These are phyloP conservation scores for Gryon sp. DNA, from an alignment of 1,140 invertebrate species.

Conservation along the genomic window DNA sequence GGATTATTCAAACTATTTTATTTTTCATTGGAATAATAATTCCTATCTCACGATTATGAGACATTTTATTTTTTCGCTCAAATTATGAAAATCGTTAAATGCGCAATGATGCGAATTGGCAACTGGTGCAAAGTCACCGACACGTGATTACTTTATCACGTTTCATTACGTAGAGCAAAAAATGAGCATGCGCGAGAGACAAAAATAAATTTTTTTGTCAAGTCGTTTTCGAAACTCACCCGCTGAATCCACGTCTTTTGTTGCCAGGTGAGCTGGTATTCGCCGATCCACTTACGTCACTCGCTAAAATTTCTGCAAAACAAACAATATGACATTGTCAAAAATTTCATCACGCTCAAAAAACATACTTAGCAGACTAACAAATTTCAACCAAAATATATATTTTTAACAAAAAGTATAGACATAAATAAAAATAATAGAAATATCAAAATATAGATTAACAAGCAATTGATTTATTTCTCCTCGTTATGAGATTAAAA, in stretches of 20 bases:
- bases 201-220: slow-evolving; percentile 49
- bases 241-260: slow-evolving; percentile 88
- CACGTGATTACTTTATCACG: slow-evolving; percentile 42
- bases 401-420: too few species aligned
- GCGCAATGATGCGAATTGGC: slow-evolving; percentile 24
- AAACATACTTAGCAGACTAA: background rate
- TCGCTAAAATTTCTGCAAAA: slow-evolving; percentile 80
- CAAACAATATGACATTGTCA: slow-evolving; percentile 56
- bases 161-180: slow-evolving; percentile 2
- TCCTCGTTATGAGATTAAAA: too few species aligned
- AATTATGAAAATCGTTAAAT: slow-evolving; percentile 31
- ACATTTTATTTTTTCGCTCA: too few species aligned
- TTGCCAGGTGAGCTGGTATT: slow-evolving; percentile 87
- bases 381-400: background rate
- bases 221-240: slow-evolving; percentile 82
- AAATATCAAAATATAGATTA: too few species aligned
- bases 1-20: too few species aligned
- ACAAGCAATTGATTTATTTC: too few species aligned
- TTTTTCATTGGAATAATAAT: too few species aligned
- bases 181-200: slow-evolving; percentile 3
- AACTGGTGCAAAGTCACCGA: slow-evolving; percentile 9
- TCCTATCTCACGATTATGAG: too few species aligned
- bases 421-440: too few species aligned
- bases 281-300: slow-evolving; percentile 80
- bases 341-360: slow-evolving; percentile 14